Evolutionary conservation across 2,888 invertebrate genomes (phyloP), one percentile per base, ranked within the genome.

Genomic region (Urechis unicinctus): DNA sequence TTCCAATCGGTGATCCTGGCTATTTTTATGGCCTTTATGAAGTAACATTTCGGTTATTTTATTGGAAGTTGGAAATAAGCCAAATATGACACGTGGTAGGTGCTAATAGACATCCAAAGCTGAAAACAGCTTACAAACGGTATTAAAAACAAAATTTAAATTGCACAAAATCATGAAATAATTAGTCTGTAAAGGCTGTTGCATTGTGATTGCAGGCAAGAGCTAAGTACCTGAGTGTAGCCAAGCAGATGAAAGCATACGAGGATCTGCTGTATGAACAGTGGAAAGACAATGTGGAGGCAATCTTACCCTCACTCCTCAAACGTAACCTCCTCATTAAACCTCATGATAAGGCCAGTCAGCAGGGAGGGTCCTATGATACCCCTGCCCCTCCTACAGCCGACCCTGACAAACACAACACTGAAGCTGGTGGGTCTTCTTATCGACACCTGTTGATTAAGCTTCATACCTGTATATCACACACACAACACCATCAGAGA

Each of bases 161-260:
- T n/a, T n/a, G n/a, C n/a, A n/a, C n/a, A n/a, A n/a, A n/a, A n/a
- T n/a, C n/a, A n/a, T n/a, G n/a, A n/a, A n/a, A n/a, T n/a, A n/a
- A n/a, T n/a, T n/a, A n/a, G n/a, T n/a, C n/a, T n/a, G n/a, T n/a
- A n/a, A n/a, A n/a, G n/a, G n/a, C n/a, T n/a, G n/a, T n/a, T n/a
- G n/a, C n/a, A n/a, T n/a, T n/a, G n/a, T 4, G 26, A 46, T 62
- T 67, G 2, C 61, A 81, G 75, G 88, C 89, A 0, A 88, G 90
- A 68, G 79, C 84, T n/a, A 85, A 87, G 61, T 93, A 93, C 74
- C 83, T 88, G 61, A 82, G 83, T 5, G 81, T 91, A 26, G 88
- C 87, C 0, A 87, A 86, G 66, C 80, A 84, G 42, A 85, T 93
- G 80, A 88, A 85, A 68, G 80, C 82, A 1, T 92, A 86, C 68